These are phyloP conservation scores for Eristalis arbustorum DNA, from an alignment of 2,888 invertebrate genomes.

Conservation along the genomic window DNA sequence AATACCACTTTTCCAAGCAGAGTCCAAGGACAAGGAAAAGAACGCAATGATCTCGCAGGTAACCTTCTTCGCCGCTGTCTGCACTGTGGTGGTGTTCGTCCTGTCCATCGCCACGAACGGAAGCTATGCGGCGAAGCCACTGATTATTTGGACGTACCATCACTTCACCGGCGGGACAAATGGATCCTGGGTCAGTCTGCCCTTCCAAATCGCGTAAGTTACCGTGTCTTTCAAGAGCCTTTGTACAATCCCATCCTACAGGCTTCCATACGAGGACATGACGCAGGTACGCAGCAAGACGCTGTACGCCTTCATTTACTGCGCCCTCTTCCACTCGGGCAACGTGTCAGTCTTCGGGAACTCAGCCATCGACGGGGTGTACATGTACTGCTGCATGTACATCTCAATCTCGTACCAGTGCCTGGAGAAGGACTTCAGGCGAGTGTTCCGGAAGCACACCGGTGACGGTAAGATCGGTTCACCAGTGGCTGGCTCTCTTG, in stretches of 20 bases:
- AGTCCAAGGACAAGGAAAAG: background rate
- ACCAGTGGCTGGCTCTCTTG: too few relatives aligned
- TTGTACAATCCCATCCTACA: background rate
- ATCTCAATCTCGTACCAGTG: background rate
- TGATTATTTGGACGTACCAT: conserved; percentile 1
- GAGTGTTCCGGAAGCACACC: background rate
- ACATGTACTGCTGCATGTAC: background rate
- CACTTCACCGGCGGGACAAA: background rate
- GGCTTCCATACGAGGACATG: background rate
- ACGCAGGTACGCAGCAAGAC: background rate
- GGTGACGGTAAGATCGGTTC: background rate
- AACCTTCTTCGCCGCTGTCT: background rate
- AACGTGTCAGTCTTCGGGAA: background rate
- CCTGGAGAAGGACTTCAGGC: background rate
- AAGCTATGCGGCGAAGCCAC: background rate
- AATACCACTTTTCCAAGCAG: background rate
- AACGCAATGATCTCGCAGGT: background rate
- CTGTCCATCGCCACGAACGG: background rate
- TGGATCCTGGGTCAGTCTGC: background rate
- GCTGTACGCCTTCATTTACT: background rate
- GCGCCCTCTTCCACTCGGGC: background rate
- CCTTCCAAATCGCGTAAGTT: background rate
- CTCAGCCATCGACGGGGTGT: background rate
- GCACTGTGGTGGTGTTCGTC: conserved; percentile 1
- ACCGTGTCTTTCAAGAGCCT: background rate